phyloP scores from a whole-genome alignment of 2,888 invertebrate genomes.

The Drosophila lacicola region DNA sequence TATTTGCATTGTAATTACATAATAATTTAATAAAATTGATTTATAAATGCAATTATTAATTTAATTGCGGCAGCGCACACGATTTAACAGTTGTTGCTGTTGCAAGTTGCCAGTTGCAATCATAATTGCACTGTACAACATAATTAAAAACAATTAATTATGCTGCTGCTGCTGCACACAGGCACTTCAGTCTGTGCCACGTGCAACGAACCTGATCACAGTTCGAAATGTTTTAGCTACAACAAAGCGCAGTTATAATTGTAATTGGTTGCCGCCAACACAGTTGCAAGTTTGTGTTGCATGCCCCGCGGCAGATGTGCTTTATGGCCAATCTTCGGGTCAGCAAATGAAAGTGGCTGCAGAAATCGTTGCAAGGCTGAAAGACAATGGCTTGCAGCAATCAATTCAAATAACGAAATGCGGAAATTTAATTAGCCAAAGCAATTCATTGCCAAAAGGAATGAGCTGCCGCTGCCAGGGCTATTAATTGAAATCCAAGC shows the following conservation, averaged over 20 bases:
- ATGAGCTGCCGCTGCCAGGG: too few relatives aligned
- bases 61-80: conserved; percentile 39
- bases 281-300: conserved; percentile 17
- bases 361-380: conserved; percentile 1
- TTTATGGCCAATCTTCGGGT: conserved; percentile 2
- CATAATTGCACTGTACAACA: conserved; percentile 46
- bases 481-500: too few relatives aligned
- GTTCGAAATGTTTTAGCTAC: conserved; percentile 24
- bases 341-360: background rate
- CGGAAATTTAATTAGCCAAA: conserved; percentile 11
- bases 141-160: conserved; percentile 73
- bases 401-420: background rate
- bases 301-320: conserved; percentile 20
- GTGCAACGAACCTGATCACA: conserved; percentile 53
- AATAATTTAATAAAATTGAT: conserved; percentile 73
- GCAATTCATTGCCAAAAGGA: background rate
- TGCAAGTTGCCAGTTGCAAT: conserved; percentile 21
- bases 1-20: conserved; percentile 48
- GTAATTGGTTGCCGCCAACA: conserved; percentile 38
- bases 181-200: conserved; percentile 23
- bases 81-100: conserved; percentile 22
- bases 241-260: conserved; percentile 16
- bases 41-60: conserved; percentile 70
- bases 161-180: conserved; percentile 30
- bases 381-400: conserved; percentile 12